A percentile compares a stretch with the other conserved stretches of the same genome.
Conservation (phyloP, 2,113 vertebrate species). For the Rallus limicola region DNA sequence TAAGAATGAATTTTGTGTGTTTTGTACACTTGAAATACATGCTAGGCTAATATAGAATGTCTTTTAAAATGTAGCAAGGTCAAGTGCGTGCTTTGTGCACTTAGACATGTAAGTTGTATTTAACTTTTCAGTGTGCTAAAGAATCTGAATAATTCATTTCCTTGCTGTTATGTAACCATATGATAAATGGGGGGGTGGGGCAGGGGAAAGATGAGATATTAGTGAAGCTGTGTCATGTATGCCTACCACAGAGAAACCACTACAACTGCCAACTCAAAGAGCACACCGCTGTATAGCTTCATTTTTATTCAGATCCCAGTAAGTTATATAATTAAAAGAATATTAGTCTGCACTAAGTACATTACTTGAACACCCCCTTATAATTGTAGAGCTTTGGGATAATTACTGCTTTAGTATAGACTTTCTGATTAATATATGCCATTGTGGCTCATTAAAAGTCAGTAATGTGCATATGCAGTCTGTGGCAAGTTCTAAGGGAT, state of each 20-base stretch:
- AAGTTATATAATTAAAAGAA: slow-evolving; percentile 36
- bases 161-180: slow-evolving; percentile 16
- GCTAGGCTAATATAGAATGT: slow-evolving; percentile 45
- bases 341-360: slow-evolving; percentile 21
- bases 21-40: slow-evolving; percentile 37
- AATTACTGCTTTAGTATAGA: slow-evolving; percentile 19
- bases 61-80: slow-evolving; percentile 50
- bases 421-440: slow-evolving; percentile 14
- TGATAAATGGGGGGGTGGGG: background rate
- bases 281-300: background rate
- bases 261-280: background rate
- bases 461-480: background rate
- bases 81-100: slow-evolving; percentile 38
- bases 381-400: background rate
- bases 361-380: background rate
- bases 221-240: background rate
- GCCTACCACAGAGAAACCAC: background rate
- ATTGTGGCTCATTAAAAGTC: background rate
- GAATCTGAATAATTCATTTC: slow-evolving; percentile 40
- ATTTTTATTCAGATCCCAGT: slow-evolving; percentile 7
- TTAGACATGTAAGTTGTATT: slow-evolving; percentile 31
- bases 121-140: slow-evolving; percentile 48
- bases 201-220: background rate
- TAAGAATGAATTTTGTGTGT: background rate
- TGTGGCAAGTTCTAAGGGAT: background rate